These are phyloP conservation scores for Leptinotarsa texana DNA, from an alignment of 1,140 invertebrate species.

Conservation along the genomic window DNA sequence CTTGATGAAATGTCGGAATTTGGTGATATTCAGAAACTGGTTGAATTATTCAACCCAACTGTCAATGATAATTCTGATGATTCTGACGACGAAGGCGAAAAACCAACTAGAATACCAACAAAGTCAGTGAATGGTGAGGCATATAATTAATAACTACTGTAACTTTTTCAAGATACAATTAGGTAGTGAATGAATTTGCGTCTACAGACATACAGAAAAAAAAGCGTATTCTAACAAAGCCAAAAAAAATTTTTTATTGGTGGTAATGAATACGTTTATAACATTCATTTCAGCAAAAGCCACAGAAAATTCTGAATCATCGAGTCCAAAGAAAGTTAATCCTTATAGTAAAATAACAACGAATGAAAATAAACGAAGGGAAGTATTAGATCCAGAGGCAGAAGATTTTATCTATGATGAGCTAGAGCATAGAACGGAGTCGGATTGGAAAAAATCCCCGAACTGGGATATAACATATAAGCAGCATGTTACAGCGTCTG, in stretches of 20 bases:
- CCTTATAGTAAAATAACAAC: slow-evolving; percentile 41
- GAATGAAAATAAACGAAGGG: slow-evolving; percentile 27
- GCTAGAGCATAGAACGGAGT: background rate
- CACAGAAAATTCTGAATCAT: background rate
- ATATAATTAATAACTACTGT: background rate
- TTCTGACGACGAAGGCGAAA: slow-evolving; percentile 33
- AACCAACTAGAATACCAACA: slow-evolving; percentile 1
- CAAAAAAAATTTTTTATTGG: too few species aligned
- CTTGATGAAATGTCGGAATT: slow-evolving; percentile 27
- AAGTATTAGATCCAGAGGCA: slow-evolving; percentile 28
- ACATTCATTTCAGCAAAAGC: background rate
- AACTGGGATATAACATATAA: slow-evolving; percentile 82
- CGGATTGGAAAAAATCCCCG: slow-evolving; percentile 65
- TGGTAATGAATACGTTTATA: background rate
- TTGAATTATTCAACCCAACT: slow-evolving; percentile 38
- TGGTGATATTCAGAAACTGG: slow-evolving; percentile 40
- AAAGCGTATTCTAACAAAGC: too few species aligned
- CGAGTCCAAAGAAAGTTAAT: slow-evolving; percentile 31
- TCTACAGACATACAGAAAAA: too few species aligned
- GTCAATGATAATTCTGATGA: slow-evolving; percentile 22
- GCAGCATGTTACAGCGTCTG: slow-evolving; percentile 82
- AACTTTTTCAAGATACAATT: background rate
- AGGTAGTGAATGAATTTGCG: too few species aligned
- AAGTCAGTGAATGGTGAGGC: background rate
- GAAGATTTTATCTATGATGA: slow-evolving; percentile 28